Conservation (phyloP, 1,140 invertebrate species). For the Globodera rostochiensis region DNA sequence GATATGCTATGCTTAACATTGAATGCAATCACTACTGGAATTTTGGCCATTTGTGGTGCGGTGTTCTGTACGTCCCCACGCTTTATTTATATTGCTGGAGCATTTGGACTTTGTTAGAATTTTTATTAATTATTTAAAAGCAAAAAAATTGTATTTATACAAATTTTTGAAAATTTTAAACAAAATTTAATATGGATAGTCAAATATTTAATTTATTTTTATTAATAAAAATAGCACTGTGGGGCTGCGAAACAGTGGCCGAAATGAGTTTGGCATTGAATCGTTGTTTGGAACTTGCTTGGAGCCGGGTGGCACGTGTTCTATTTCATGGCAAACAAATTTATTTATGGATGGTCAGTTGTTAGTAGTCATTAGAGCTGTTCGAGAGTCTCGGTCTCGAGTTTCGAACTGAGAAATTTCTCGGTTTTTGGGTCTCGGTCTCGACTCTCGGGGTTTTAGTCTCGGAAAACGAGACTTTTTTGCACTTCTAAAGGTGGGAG, state of each 20-base stretch:
- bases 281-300: slow-evolving; percentile 23
- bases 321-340: slow-evolving; percentile 31
- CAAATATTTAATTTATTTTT: background rate
- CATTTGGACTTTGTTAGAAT: slow-evolving; percentile 16
- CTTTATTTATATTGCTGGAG: slow-evolving; percentile 22
- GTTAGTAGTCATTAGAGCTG: background rate
- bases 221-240: slow-evolving; percentile 1
- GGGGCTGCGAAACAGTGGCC: slow-evolving; percentile 23
- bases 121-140: background rate
- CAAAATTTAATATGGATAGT: too few relatives aligned
- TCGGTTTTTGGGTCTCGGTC: too few relatives aligned
- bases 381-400: too few relatives aligned
- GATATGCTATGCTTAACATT: slow-evolving; percentile 30
- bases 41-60: slow-evolving; percentile 11
- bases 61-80: slow-evolving; percentile 22
- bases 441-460: too few relatives aligned
- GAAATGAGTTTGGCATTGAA: slow-evolving; percentile 29
- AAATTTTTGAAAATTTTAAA: too few relatives aligned
- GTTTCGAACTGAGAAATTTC: too few relatives aligned
- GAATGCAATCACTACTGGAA: slow-evolving; percentile 32
- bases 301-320: background rate
- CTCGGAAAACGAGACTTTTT: too few relatives aligned
- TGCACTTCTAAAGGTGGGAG: too few relatives aligned
- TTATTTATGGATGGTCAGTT: slow-evolving; percentile 35
- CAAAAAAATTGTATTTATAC: too few relatives aligned